Evolutionary conservation across 2,113 vertebrate genomes (phyloP).

Genomic region (Chlorodrepanis virens): DNA sequence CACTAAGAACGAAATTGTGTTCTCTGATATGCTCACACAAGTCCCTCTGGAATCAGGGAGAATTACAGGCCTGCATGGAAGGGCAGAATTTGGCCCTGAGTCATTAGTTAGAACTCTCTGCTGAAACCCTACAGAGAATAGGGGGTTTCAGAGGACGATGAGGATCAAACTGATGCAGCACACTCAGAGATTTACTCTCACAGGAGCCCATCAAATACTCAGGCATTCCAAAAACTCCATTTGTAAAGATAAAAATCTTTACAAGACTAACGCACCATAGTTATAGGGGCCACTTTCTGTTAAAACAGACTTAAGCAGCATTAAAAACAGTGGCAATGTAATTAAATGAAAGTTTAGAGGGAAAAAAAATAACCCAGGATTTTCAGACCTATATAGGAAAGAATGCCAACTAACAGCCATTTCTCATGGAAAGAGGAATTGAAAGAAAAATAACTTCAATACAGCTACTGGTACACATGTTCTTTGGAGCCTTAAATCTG

Average conservation of each 20-base stretch:
- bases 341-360: neutral
- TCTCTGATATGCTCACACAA: constrained; percentile 13
- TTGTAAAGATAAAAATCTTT: constrained; percentile 3
- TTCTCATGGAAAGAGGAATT: neutral
- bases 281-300: neutral
- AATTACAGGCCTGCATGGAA: constrained; percentile 37
- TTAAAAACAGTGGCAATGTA: neutral
- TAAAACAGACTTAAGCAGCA: neutral
- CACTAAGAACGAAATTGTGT: constrained; percentile 24
- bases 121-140: constrained; percentile 35
- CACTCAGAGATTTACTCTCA: constrained; percentile 21
- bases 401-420: neutral
- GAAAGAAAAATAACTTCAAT: neutral
- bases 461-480: neutral
- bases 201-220: constrained; percentile 8
- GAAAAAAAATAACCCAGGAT: neutral
- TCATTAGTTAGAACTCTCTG: constrained; percentile 68
- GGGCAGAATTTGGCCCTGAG: constrained; percentile 65
- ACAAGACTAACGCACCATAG: neutral
- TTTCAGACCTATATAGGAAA: neutral
- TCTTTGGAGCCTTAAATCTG: neutral
- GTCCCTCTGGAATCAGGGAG: constrained; percentile 40
- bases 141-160: constrained; percentile 44
- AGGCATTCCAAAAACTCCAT: constrained; percentile 1
- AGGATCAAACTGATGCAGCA: constrained; percentile 55